Evolutionary conservation across 2,113 vertebrate genomes (phyloP), one percentile per base, ranked within the genome.

Genomic region (Caretta caretta): DNA sequence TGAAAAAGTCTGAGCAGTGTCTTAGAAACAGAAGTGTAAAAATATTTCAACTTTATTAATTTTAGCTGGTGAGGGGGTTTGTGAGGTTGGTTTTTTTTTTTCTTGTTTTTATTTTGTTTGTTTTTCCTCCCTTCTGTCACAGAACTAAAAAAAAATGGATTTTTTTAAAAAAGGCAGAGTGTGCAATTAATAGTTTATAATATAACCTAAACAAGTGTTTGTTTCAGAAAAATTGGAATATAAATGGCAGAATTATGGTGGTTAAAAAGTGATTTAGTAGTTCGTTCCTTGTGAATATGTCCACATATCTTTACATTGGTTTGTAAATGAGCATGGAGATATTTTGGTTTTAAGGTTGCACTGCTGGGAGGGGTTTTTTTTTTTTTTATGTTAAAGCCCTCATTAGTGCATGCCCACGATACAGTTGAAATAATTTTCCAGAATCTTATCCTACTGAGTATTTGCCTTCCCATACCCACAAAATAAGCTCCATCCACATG

Each of bases 321-420:
- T 83, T 3, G 31, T 65, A 83, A 88, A 6, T 2, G 76, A 48
- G 1, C 10, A 42, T 7, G 3, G 4, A n/a, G 3, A 46, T 0
- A 29, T 83, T 16, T 51, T 35, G 35, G 1, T 35, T 85, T 48
- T 83, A 91, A 27, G 5, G 4, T 1, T 5, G 27, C 4, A n/a
- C 3, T 59, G 46, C 24, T 54, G 54, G 42, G 42, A 5, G 42
- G 42, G 42, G 87, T 76, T 49, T 1, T 4, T 79, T 85, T 82
- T 11, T 0, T 3, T 84, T 86, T 93, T 53, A 42, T 69, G 12
- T 7, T 38, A 20, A 72, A 72, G 35, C 65, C 65, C 65, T 35
- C 8, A 38, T 7, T 72, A 38, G 35, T 38, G 65, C n/a, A 38
- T 72, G 4, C 35, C 65, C 17, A 69, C 17, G 35, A 38, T 69